These are phyloP conservation scores for Bathynomus jamesi DNA, from an alignment of 1,140 invertebrate genomes.

Conservation along the genomic window DNA sequence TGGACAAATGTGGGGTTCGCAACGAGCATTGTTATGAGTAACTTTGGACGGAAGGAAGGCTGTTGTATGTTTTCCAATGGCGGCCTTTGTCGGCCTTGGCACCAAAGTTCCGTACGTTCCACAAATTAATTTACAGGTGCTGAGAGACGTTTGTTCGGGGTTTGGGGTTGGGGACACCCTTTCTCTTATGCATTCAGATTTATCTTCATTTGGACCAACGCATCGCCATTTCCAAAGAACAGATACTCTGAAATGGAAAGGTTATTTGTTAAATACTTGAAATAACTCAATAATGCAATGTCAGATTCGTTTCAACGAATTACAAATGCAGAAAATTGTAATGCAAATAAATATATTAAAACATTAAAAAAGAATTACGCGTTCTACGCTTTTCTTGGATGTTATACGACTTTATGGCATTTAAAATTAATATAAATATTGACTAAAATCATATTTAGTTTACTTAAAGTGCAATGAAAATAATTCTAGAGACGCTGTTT, in stretches of 20 bases:
- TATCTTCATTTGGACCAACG: neutral
- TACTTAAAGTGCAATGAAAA: too few relatives aligned
- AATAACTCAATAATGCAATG: too few relatives aligned
- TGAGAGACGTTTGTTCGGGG: neutral
- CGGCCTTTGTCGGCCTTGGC: neutral
- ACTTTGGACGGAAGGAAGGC: neutral
- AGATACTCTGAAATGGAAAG: neutral
- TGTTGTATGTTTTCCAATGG: neutral
- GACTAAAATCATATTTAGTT: too few relatives aligned
- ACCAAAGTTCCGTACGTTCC: neutral
- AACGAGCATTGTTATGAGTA: neutral
- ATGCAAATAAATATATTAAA: too few relatives aligned
- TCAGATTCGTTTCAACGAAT: too few relatives aligned
- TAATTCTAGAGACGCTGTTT: too few relatives aligned
- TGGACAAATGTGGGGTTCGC: neutral
- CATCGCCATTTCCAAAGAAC: neutral
- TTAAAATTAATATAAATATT: too few relatives aligned
- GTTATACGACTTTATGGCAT: too few relatives aligned
- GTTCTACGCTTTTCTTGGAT: too few relatives aligned
- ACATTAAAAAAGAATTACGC: too few relatives aligned
- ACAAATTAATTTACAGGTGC: neutral
- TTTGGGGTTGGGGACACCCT: neutral
- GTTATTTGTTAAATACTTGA: too few relatives aligned
- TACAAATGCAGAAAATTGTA: too few relatives aligned
- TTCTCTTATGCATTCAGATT: neutral